Percentiles rank a stretch among this genome's conserved stretches.
Conservation (phyloP, 2,888 invertebrate genomes). For the Aricia artaxerxes region DNA sequence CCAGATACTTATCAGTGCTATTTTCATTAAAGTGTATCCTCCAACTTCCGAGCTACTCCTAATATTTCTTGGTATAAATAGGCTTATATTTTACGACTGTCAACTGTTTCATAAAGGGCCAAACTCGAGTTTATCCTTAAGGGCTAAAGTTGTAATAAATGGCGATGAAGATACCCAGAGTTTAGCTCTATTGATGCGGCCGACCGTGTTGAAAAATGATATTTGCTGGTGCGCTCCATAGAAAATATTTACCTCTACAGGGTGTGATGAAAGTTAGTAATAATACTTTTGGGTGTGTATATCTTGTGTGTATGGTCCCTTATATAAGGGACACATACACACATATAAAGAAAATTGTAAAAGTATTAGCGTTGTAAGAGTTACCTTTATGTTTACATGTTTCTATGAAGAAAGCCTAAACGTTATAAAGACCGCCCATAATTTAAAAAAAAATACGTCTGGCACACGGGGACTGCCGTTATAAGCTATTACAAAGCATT, state of each 20-base stretch:
- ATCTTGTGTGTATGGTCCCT: no score
- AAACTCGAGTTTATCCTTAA: conserved; percentile 26
- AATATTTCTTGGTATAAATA: conserved; percentile 23
- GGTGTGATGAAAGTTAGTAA: background rate
- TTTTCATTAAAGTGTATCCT: conserved; percentile 16
- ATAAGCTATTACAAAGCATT: no score
- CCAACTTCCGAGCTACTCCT: background rate
- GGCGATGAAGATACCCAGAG: conserved; percentile 33
- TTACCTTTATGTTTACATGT: no score
- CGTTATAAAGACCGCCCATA: no score
- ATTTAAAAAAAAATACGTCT: no score
- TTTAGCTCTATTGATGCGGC: conserved; percentile 34
- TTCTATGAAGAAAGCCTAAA: no score
- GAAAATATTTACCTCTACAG: conserved; percentile 39
- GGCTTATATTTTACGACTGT: conserved; percentile 28
- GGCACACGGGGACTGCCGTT: no score
- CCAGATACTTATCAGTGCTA: conserved; percentile 8
- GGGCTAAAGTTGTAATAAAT: conserved; percentile 34
- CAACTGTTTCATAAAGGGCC: conserved; percentile 30
- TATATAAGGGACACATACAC: no score
- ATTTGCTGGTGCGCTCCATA: conserved; percentile 38
- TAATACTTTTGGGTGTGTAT: background rate
- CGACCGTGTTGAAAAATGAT: conserved; percentile 39
- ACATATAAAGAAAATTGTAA: no score
- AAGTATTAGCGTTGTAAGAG: no score